phyloP scores from a whole-genome alignment of 1,140 invertebrate genomes.

The Drosophila busckii region DNA sequence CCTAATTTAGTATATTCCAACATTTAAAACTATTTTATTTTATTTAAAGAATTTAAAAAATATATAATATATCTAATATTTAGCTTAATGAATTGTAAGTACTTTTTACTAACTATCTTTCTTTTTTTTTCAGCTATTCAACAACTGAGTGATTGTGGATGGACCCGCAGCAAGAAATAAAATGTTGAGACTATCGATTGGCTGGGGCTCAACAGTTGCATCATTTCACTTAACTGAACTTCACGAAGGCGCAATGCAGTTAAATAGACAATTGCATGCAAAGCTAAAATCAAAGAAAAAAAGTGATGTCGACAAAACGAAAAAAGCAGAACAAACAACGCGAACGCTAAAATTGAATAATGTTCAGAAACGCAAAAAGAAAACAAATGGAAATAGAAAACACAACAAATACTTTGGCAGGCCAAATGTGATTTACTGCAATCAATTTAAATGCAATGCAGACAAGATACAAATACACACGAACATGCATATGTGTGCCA shows the following conservation, averaged over 20 bases:
- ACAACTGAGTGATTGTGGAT: neutral
- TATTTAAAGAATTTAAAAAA: too few relatives aligned
- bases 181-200: slow-evolving; percentile 62
- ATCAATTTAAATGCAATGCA: slow-evolving; percentile 72
- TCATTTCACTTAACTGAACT: slow-evolving; percentile 64
- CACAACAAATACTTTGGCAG: slow-evolving; percentile 14
- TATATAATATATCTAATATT: too few relatives aligned
- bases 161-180: neutral
- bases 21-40: too few relatives aligned
- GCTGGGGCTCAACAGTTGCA: slow-evolving; percentile 60
- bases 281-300: too few relatives aligned
- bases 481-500: neutral
- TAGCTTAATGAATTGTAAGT: too few relatives aligned
- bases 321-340: slow-evolving; percentile 68
- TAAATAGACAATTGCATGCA: slow-evolving; percentile 76
- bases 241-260: slow-evolving; percentile 49
- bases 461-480: slow-evolving; percentile 1
- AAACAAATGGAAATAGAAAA: slow-evolving; percentile 24
- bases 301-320: slow-evolving; percentile 45
- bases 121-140: too few relatives aligned
- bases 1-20: too few relatives aligned
- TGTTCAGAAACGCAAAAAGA: slow-evolving; percentile 52
- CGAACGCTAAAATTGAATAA: slow-evolving; percentile 68
- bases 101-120: too few relatives aligned
- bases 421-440: slow-evolving; percentile 73